These are phyloP conservation scores for Terebella lapidaria DNA, from an alignment of 2,888 invertebrate species.

Conservation along the genomic window DNA sequence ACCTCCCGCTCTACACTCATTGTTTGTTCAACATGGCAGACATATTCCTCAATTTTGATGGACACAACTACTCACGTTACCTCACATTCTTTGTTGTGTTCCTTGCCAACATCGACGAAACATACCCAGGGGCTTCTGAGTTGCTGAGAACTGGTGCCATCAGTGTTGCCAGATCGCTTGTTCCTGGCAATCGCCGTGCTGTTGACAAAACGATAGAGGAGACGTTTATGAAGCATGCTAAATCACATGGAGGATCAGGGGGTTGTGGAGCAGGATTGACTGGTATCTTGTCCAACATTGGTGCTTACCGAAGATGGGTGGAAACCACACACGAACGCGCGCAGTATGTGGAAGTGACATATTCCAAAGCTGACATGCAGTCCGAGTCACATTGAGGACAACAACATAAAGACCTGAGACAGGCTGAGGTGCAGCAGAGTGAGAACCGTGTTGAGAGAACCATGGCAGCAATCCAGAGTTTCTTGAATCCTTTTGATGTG, in stretches of 20 bases:
- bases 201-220: conserved; percentile 19
- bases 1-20: background rate
- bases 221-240: conserved; percentile 22
- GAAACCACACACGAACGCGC: conserved; percentile 5
- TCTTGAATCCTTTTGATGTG: conserved; percentile 1
- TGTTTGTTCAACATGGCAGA: background rate
- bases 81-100: conserved; percentile 2
- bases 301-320: conserved; percentile 24
- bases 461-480: background rate
- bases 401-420: conserved; percentile 1
- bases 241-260: conserved; percentile 11
- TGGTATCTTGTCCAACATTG: conserved; percentile 18
- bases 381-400: background rate
- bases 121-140: background rate
- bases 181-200: conserved; percentile 4
- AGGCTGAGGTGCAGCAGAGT: background rate
- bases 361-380: background rate
- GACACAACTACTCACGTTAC: conserved; percentile 3
- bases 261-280: conserved; percentile 15
- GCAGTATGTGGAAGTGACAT: background rate
- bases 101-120: conserved; percentile 1
- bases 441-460: background rate
- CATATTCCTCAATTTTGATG: background rate
- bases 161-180: conserved; percentile 1
- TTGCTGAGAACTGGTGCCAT: conserved; percentile 1